These are phyloP conservation scores for Scaptomyza montana DNA, from an alignment of 1,140 invertebrate genomes.

Conservation along the genomic window DNA sequence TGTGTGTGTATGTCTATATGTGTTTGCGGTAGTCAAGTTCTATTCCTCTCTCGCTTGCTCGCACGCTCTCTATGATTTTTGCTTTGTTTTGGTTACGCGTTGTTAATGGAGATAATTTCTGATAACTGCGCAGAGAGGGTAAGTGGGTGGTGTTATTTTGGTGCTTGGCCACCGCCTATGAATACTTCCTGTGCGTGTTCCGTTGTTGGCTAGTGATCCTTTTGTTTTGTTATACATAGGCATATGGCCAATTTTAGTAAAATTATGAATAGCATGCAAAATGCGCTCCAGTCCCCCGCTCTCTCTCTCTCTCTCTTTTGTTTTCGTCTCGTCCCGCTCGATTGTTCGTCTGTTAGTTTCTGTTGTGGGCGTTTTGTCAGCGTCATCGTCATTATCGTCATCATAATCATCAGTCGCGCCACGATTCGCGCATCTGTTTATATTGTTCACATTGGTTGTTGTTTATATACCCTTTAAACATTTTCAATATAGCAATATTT, in stretches of 20 bases:
- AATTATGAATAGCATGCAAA: constrained; percentile 21
- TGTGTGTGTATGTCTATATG: constrained; percentile 27
- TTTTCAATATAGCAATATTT: background rate
- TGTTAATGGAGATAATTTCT: constrained; percentile 32
- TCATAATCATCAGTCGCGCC: constrained; percentile 47
- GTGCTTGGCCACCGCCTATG: constrained; percentile 33
- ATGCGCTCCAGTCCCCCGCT: constrained; percentile 11
- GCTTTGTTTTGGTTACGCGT: constrained; percentile 73
- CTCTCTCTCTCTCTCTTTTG: constrained; percentile 12
- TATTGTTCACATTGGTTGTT: constrained; percentile 35
- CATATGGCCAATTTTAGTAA: constrained; percentile 43
- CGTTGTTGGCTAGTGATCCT: constrained; percentile 61
- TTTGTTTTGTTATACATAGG: constrained; percentile 45
- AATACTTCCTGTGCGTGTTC: constrained; percentile 69
- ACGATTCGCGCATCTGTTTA: constrained; percentile 61
- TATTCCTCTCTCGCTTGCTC: constrained; percentile 5
- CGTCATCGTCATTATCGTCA: constrained; percentile 57
- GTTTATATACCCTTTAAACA: constrained; percentile 10
- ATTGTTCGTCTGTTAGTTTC: constrained; percentile 28
- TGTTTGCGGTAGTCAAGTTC: constrained; percentile 29
- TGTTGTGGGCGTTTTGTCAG: constrained; percentile 67
- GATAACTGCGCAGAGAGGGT: constrained; percentile 25
- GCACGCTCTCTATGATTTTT: constrained; percentile 28
- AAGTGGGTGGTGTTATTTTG: background rate
- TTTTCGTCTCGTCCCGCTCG: background rate